These are phyloP conservation scores for Elmis aenea DNA, from an alignment of 2,888 invertebrate species.

Conservation along the genomic window DNA sequence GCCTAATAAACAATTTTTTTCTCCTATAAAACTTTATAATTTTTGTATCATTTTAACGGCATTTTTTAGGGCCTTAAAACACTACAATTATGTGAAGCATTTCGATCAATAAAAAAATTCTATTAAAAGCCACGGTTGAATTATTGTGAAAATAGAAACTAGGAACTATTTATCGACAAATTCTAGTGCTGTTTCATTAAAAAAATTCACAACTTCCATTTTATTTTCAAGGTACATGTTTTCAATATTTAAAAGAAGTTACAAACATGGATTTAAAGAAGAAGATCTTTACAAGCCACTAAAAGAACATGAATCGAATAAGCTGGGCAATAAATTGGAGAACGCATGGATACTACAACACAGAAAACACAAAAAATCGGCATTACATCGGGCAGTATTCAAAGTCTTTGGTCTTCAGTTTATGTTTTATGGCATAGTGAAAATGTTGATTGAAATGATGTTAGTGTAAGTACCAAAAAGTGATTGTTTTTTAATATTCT, in stretches of 20 bases:
- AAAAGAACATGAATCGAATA: slow-evolving; percentile 57
- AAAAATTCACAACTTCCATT: too few species aligned
- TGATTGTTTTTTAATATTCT: too few species aligned
- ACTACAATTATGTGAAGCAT: too few species aligned
- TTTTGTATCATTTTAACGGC: too few species aligned
- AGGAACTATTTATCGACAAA: too few species aligned
- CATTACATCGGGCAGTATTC: not conserved
- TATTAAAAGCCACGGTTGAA: too few species aligned
- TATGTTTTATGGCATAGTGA: not conserved
- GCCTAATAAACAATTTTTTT: too few species aligned
- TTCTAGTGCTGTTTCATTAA: too few species aligned
- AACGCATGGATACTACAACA: slow-evolving; percentile 38
- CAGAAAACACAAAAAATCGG: not conserved
- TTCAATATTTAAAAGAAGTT: slow-evolving; percentile 10
- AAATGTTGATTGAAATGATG: not conserved
- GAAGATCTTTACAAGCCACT: slow-evolving; percentile 48
- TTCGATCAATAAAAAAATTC: too few species aligned
- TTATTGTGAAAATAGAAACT: too few species aligned
- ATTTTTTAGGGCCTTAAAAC: too few species aligned
- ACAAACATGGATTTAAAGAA: slow-evolving; percentile 24
- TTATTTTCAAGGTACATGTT: slow-evolving; percentile 14
- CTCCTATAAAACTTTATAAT: too few species aligned
- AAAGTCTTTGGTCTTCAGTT: not conserved
- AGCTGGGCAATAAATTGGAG: slow-evolving; percentile 58
- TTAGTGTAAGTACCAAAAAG: not conserved